Evolutionary conservation across 2,888 invertebrate genomes (phyloP).

Genomic region (Nycteola revayana): DNA sequence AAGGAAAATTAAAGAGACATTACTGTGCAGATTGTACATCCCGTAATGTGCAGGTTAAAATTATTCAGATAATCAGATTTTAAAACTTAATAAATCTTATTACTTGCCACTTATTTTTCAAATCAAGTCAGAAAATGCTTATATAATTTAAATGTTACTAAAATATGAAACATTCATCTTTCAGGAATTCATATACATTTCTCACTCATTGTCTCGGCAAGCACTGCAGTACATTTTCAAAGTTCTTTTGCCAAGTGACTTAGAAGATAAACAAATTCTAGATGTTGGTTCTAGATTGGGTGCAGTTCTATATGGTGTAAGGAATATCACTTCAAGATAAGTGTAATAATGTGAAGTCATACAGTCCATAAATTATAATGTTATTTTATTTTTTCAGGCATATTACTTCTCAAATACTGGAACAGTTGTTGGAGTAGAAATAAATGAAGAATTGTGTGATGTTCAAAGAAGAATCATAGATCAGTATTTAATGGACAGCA

Average conservation of each 20-base stretch:
- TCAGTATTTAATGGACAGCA: slow-evolving; percentile 73
- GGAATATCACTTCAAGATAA: no score
- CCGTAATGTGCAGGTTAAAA: slow-evolving; percentile 58
- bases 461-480: slow-evolving; percentile 82
- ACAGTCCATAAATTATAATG: no score
- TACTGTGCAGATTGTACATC: slow-evolving; percentile 67
- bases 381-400: slow-evolving; percentile 72
- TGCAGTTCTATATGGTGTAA: slow-evolving; percentile 86
- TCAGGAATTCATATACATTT: slow-evolving; percentile 80
- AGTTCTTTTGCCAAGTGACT: slow-evolving; percentile 82
- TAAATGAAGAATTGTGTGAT: slow-evolving; percentile 84
- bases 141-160: no score
- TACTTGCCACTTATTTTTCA: no score
- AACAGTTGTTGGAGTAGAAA: slow-evolving; percentile 85
- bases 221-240: slow-evolving; percentile 84
- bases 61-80: no score
- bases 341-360: no score
- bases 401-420: slow-evolving; percentile 81
- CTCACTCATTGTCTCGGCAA: slow-evolving; percentile 85
- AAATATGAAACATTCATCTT: slow-evolving; percentile 15
- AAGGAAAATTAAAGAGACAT: slow-evolving; percentile 55
- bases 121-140: no score
- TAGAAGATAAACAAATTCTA: slow-evolving; percentile 80
- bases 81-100: no score
- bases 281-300: slow-evolving; percentile 88